Evolutionary conservation across 2,888 invertebrate genomes (phyloP), one percentile per base, ranked within the genome.

Genomic region (Thera britannica): DNA sequence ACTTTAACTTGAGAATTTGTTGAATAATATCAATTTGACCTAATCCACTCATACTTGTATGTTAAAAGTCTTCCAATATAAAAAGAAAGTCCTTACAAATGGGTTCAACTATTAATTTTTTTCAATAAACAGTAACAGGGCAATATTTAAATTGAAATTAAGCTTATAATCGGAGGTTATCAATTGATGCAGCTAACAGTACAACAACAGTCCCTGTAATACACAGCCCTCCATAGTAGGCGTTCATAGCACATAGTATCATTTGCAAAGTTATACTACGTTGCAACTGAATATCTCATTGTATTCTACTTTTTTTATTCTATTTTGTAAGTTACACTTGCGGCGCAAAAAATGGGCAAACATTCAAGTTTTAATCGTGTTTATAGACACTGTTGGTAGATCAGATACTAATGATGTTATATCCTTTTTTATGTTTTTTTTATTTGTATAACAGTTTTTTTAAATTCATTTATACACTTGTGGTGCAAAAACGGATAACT

Each of bases 261-360:
- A 68, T 72, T 72, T 72, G 65, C 65, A 62, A 64, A 49, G 67
- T 75, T 78, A 72, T 75, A 83, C 79, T 85, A 77, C 78, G 76
- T 85, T 84, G 82, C 83, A 72, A 77, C 71, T 71, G 62, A 69
- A 71, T 69, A 71, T 70, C 65, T 68, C 67, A 71, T 67, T 65
- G 63, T 72, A 55, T 71, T 72, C 74, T 7, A 44, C 8, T 46
- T 9, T 46, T 41, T 46, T 46, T 9, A 46, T 73, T 75, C 75
- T 74, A 68, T 74, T 72, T 70, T 74, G 75, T 72, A 62, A 69
- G 71, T 77, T 68, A 73, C 74, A 59, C 41, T 81, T 78, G 79
- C 62, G 77, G 77, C 55, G 69, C 75, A 68, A 68, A 52, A 68
- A 67, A 55, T 55, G n/a, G 51, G 46, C 8, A n/a, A 54, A 56